Conservation (phyloP, 2,113 vertebrate genomes). For the Carassius gibelio region DNA sequence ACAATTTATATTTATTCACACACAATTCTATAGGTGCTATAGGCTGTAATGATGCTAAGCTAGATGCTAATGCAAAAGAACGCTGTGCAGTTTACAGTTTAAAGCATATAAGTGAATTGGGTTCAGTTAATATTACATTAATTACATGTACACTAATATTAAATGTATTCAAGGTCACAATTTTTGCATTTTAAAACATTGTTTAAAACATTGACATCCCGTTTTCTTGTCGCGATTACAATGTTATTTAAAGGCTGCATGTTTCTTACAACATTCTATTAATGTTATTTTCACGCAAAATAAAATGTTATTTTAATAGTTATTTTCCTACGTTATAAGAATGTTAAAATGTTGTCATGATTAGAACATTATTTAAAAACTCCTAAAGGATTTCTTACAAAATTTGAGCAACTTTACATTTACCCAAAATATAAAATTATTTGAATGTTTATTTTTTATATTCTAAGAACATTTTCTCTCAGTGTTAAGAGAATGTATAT, state of each 20-base stretch:
- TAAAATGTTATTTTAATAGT: not conserved
- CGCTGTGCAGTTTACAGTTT: not conserved
- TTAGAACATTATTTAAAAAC: no score
- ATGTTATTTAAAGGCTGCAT: no score
- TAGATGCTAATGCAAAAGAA: not conserved
- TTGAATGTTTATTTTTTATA: not conserved
- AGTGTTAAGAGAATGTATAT: no score
- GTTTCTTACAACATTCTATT: no score
- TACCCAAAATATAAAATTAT: not conserved
- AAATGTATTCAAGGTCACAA: no score
- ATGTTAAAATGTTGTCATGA: no score
- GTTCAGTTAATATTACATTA: not conserved
- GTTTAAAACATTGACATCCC: no score
- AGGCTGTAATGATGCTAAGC: not conserved
- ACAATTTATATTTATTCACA: conserved; percentile 11
- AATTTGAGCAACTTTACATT: not conserved
- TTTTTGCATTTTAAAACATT: no score
- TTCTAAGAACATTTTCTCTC: not conserved
- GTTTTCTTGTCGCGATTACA: no score
- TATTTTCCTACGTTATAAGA: not conserved
- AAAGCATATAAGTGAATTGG: not conserved
- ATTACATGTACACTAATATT: no score
- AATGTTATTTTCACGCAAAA: not conserved
- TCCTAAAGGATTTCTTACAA: no score
- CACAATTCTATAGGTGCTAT: not conserved